Conservation (phyloP, 2,888 invertebrate genomes). For the Chrysina gloriosa region DNA sequence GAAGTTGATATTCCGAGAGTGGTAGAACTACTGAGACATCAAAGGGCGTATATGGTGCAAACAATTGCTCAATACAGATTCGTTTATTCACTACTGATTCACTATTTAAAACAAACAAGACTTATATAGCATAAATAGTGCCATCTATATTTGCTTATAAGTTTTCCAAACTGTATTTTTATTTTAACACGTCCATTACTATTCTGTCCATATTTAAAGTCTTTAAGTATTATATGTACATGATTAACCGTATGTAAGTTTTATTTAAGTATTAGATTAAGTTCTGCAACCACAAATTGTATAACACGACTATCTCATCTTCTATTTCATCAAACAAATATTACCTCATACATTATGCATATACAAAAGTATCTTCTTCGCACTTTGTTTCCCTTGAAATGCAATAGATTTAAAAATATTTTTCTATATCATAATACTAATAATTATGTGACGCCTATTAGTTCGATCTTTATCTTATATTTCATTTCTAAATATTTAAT, state of each 20-base stretch:
- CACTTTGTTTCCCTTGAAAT: too few relatives aligned
- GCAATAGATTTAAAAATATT: too few relatives aligned
- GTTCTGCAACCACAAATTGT: background rate
- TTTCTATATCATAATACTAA: too few relatives aligned
- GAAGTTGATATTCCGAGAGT: constrained; percentile 88
- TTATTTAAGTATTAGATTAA: background rate
- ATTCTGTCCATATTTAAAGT: constrained; percentile 31
- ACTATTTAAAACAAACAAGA: constrained; percentile 87
- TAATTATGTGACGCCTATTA: too few relatives aligned
- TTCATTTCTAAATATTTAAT: constrained; percentile 2
- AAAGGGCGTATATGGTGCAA: constrained; percentile 89
- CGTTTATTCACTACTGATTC: constrained; percentile 85
- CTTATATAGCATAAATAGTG: constrained; percentile 73
- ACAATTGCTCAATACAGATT: constrained; percentile 91
- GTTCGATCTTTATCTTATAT: background rate
- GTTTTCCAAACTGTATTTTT: background rate
- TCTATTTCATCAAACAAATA: background rate
- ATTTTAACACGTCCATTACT: constrained; percentile 26
- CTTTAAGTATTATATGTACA: constrained; percentile 36
- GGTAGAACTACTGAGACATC: constrained; percentile 83
- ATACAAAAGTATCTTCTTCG: too few relatives aligned
- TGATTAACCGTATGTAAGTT: constrained; percentile 9
- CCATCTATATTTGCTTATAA: background rate
- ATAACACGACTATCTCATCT: background rate
- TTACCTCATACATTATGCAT: too few relatives aligned